Conservation (phyloP, 2,888 invertebrate genomes). For the Tortrix viridana region DNA sequence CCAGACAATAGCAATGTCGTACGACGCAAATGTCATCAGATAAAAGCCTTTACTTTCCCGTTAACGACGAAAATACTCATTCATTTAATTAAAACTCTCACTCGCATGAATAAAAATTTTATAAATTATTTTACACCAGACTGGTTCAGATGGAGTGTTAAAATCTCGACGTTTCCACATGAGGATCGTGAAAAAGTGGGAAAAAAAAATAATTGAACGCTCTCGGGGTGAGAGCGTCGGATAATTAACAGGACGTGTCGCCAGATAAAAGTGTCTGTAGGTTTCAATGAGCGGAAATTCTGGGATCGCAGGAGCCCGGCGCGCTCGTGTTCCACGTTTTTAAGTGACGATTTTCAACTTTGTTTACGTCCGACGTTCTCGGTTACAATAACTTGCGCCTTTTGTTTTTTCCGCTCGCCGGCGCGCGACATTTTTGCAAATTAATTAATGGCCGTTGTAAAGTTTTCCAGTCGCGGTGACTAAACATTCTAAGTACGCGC, state of each 20-base stretch:
- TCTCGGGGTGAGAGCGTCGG: conserved; percentile 74
- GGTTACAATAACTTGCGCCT: conserved; percentile 58
- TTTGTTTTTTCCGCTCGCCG: conserved; percentile 52
- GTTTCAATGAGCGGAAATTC: conserved; percentile 74
- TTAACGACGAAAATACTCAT: conserved; percentile 66
- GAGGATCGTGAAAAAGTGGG: conserved; percentile 75
- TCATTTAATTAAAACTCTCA: conserved; percentile 78
- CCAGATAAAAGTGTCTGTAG: conserved; percentile 77
- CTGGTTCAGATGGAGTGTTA: conserved; percentile 81
- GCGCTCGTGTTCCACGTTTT: conserved; percentile 65
- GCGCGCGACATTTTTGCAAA: conserved; percentile 53
- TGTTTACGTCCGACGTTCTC: conserved; percentile 61
- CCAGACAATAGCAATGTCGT: conserved; percentile 50
- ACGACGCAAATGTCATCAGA: conserved; percentile 51
- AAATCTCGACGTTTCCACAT: conserved; percentile 81
- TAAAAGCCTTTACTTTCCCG: conserved; percentile 53
- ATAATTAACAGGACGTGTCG: conserved; percentile 84
- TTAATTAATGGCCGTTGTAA: conserved; percentile 55
- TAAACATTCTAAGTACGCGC: conserved; percentile 30
- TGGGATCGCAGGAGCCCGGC: conserved; percentile 62
- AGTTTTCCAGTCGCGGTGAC: conserved; percentile 21
- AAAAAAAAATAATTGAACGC: conserved; percentile 81
- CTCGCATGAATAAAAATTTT: conserved; percentile 63
- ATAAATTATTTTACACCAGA: conserved; percentile 71
- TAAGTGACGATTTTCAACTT: conserved; percentile 72